Conservation (phyloP, 1,140 invertebrate species). For the Galleria mellonella region DNA sequence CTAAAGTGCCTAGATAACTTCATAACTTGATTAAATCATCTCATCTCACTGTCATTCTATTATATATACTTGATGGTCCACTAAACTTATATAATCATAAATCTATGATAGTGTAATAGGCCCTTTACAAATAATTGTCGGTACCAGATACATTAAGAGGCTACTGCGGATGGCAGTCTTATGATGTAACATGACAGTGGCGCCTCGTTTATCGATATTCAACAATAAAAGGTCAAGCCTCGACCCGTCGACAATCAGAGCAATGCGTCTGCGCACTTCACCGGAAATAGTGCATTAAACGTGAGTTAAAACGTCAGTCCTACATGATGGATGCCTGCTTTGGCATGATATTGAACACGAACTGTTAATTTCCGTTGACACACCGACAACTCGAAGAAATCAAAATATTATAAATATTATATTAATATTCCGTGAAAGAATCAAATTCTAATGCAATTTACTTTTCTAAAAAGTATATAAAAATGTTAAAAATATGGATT, state of each 20-base stretch:
- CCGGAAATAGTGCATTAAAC: constrained; percentile 29
- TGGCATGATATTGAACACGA: constrained; percentile 7
- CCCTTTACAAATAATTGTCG: neutral
- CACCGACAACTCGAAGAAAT: constrained; percentile 15
- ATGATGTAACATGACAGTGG: constrained; percentile 6
- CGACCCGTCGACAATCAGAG: constrained; percentile 22
- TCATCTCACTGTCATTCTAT: no score
- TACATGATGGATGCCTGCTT: constrained; percentile 18
- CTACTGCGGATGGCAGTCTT: no score
- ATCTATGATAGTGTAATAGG: no score
- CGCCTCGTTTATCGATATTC: constrained; percentile 27
- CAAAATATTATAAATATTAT: neutral
- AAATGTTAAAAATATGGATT: neutral
- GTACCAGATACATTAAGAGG: no score
- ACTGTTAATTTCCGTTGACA: constrained; percentile 21
- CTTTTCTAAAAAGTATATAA: neutral
- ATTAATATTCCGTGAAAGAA: neutral
- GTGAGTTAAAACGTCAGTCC: constrained; percentile 15
- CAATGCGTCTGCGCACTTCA: constrained; percentile 20
- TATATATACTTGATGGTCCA: no score
- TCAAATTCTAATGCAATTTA: neutral
- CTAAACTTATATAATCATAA: no score
- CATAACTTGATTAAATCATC: no score
- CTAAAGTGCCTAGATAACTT: no score
- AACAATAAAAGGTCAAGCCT: constrained; percentile 29